Base-by-base conservation (phyloP, 2,113 vertebrate species). In the Xerus inauris region DNA sequence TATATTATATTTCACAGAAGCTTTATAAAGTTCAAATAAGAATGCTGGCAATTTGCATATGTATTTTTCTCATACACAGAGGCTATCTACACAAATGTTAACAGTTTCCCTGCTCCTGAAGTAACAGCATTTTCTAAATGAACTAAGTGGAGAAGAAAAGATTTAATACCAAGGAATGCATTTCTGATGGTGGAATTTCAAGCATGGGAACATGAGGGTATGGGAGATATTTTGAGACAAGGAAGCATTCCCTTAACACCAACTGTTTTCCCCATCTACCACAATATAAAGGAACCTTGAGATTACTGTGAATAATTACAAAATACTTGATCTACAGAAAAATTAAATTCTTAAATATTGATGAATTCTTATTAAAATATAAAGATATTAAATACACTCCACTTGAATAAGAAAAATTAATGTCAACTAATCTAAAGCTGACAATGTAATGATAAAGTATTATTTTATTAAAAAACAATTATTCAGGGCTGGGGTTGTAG, bases 141-240 rank as follows among this genome's bases (percentile, higher is more conserved):
- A 19, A 80, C 45, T 59, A 30, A 83, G 42, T 7, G 17, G 47
- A 87, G 40, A 17, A 88, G 26, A 22, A 88, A 45, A 87, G 24
- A 93, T 8, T 95, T 79, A 75, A 95, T 73, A 85, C 35, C 45
- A 20, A 77, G 82, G 73, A 93, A 94, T 77, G 80, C 45, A 54
- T 77, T 89, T 96, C 94, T 94, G 79, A 67, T 71, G 30, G 59
- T 81, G 71, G 97, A 90, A 95, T 95, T 89, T 83, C 71, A 97
- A 94, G 94, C 71, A 76, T 5, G 73, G 6, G 14, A 75, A 49
- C 40, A 95, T 65, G 24, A 80, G 32, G 77, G 11, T 35, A 59
- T 47, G 80, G 40, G n/a, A 94, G 83, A 80, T 91, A 93, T 64
- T 97, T 75, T 76, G 69, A 96, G 64, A 17, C 47, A 59, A 28